Conservation (phyloP, 2,113 vertebrate species). For the Orycteropus afer region DNA sequence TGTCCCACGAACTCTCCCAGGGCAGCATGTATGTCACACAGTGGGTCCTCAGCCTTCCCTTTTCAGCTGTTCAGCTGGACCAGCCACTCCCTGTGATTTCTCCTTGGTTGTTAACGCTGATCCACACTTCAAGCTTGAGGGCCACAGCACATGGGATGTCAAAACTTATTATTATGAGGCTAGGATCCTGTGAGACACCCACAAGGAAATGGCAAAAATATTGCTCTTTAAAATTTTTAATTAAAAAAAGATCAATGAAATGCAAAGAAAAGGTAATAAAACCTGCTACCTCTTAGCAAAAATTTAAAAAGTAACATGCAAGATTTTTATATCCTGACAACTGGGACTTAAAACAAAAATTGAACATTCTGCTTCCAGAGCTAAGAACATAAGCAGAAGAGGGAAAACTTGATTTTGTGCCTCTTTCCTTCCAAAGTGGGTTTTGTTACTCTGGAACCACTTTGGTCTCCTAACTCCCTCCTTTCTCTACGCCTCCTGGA, state of each 20-base stretch:
- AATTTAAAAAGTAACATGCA: neutral
- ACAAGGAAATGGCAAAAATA: neutral
- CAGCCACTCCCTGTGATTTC: neutral
- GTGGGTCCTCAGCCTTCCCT: neutral
- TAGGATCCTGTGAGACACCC: neutral
- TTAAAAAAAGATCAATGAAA: constrained; percentile 37
- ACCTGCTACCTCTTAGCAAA: neutral
- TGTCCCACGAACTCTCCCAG: neutral
- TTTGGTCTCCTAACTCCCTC: neutral
- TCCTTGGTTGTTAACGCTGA: neutral
- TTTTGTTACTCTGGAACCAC: neutral
- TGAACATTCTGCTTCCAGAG: neutral
- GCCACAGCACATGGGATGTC: neutral
- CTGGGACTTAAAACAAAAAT: neutral
- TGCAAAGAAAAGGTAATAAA: neutral
- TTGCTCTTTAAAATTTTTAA: neutral
- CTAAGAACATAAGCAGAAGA: neutral
- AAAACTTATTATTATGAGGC: neutral
- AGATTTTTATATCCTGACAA: constrained; percentile 20
- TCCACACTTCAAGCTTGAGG: accelerated
- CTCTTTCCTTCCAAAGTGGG: neutral
- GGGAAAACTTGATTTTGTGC: neutral
- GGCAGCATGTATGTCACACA: neutral
- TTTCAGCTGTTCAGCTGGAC: accelerated
- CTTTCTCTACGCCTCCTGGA: neutral